These are phyloP conservation scores for Dissostichus mawsoni DNA, from an alignment of 2,113 vertebrate species.

Conservation along the genomic window DNA sequence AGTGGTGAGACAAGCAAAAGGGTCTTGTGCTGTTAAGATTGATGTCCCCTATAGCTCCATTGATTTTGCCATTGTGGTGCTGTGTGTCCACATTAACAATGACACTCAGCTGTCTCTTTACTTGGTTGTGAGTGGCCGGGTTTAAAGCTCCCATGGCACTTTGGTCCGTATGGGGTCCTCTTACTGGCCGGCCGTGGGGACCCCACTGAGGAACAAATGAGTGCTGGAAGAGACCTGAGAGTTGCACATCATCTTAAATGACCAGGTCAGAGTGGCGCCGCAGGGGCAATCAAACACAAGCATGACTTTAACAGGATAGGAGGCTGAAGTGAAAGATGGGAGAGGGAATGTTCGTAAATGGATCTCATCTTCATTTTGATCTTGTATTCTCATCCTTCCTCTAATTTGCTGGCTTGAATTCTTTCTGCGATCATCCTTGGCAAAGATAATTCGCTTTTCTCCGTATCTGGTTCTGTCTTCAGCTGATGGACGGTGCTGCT, in stretches of 20 bases:
- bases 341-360: neutral
- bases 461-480: constrained; percentile 21
- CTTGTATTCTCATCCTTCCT: constrained; percentile 32
- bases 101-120: constrained; percentile 86
- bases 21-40: constrained; percentile 82
- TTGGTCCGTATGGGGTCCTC: constrained; percentile 75
- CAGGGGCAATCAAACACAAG: constrained; percentile 80
- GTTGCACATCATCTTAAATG: constrained; percentile 86
- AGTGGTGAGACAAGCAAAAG: constrained; percentile 71
- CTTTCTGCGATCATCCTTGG: constrained; percentile 25
- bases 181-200: constrained; percentile 70
- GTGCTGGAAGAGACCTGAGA: constrained; percentile 73
- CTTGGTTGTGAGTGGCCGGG: constrained; percentile 74
- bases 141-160: constrained; percentile 81
- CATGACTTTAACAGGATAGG: constrained; percentile 71
- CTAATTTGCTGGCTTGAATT: constrained; percentile 43
- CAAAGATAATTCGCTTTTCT: constrained; percentile 35
- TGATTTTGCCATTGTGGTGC: constrained; percentile 87
- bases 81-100: constrained; percentile 87
- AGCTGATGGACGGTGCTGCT: constrained; percentile 36
- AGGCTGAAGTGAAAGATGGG: constrained; percentile 10
- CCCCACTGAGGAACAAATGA: constrained; percentile 74
- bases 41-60: constrained; percentile 86
- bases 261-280: constrained; percentile 77
- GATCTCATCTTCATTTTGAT: constrained; percentile 30